These are phyloP conservation scores for Simalia tracyae DNA, from an alignment of 2,797 vertebrate species.

Conservation along the genomic window DNA sequence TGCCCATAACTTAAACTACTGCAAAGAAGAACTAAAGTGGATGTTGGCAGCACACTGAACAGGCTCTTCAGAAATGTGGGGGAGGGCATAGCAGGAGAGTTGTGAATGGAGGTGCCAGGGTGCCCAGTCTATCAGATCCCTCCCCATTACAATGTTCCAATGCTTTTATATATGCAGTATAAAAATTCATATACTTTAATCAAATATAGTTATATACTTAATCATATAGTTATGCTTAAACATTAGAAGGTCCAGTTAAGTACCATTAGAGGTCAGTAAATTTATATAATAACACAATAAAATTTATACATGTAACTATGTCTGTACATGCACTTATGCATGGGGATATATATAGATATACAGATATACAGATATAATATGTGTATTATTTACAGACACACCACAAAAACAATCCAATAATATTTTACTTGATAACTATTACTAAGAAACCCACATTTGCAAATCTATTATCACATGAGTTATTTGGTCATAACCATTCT, in stretches of 20 bases:
- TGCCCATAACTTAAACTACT: background rate
- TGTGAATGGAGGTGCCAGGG: background rate
- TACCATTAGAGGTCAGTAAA: slow-evolving; percentile 55
- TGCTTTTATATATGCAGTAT: background rate
- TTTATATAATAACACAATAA: background rate
- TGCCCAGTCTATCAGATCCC: background rate
- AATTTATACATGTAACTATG: background rate
- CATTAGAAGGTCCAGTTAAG: background rate
- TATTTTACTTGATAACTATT: background rate
- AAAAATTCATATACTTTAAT: background rate
- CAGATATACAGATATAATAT: no score
- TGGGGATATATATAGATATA: background rate
- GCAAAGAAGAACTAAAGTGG: background rate
- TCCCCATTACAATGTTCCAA: background rate
- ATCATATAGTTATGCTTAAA: background rate
- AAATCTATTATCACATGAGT: background rate
- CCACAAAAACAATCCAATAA: background rate
- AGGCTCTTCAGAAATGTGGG: background rate
- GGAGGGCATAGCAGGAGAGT: background rate
- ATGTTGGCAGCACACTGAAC: background rate
- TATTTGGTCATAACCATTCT: background rate
- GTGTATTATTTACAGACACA: background rate
- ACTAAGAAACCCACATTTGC: background rate
- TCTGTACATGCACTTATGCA: background rate
- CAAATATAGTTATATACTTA: slow-evolving; percentile 10